phyloP scores from a whole-genome alignment of 2,797 vertebrate genomes.

The Vespertilio murinus region DNA sequence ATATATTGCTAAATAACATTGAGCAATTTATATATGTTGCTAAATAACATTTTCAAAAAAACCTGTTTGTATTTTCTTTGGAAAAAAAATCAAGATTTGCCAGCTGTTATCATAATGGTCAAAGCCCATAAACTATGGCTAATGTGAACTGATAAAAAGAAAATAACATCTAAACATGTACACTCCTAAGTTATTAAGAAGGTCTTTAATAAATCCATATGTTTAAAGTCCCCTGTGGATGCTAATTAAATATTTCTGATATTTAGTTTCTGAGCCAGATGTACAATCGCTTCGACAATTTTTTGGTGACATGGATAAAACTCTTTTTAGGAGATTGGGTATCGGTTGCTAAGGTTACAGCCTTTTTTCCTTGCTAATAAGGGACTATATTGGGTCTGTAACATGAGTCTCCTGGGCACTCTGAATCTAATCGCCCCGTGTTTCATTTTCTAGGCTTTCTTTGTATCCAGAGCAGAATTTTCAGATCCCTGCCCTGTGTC shows the following conservation, averaged over 20 bases:
- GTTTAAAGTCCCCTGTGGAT: not conserved
- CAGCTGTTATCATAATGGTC: not conserved
- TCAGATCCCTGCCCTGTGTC: conserved; percentile 42
- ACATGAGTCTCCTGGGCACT: conserved; percentile 41
- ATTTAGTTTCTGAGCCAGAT: conserved; percentile 14
- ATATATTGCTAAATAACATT: not conserved
- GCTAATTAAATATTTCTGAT: conserved; percentile 47
- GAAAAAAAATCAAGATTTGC: not conserved
- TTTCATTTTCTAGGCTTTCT: conserved; percentile 67
- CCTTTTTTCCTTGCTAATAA: conserved; percentile 53
- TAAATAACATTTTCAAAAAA: not conserved
- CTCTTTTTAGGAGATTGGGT: not conserved
- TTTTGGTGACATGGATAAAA: not conserved
- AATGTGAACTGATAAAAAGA: not conserved
- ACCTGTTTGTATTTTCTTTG: not conserved
- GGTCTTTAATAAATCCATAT: conserved; percentile 6
- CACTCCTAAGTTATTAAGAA: not conserved
- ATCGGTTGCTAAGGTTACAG: conserved; percentile 35
- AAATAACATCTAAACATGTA: not conserved
- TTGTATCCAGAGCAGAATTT: conserved; percentile 66
- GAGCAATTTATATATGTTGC: not conserved
- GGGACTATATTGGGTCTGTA: conserved; percentile 42
- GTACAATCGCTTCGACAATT: not conserved
- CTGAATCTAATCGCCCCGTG: not conserved
- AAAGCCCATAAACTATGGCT: not conserved